Conservation (phyloP, 2,113 vertebrate species). For the Laterallus jamaicensis region DNA sequence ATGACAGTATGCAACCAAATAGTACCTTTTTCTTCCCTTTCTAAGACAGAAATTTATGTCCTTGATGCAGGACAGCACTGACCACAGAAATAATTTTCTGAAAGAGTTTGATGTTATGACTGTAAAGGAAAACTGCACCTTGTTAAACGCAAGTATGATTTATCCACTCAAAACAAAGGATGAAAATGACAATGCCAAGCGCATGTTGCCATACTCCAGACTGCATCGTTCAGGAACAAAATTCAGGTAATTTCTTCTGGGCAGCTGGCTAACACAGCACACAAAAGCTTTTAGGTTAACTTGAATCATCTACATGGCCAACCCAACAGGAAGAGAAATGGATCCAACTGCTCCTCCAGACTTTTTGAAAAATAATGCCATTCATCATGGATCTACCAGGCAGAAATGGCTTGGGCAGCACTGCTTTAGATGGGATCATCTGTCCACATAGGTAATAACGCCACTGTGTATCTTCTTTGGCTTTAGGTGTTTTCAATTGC, state of each 20-base stretch:
- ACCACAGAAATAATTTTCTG: background rate
- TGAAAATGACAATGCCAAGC: conserved; percentile 28
- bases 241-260: conserved; percentile 24
- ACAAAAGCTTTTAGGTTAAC: conserved; percentile 39
- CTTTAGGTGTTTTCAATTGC: background rate
- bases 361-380: background rate
- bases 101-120: background rate
- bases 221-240: conserved; percentile 38
- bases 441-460: background rate
- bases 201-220: background rate
- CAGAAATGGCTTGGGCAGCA: background rate
- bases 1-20: background rate
- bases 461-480: background rate
- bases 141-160: background rate
- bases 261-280: conserved; percentile 33
- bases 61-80: background rate
- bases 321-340: background rate
- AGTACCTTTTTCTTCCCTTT: background rate
- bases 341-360: background rate
- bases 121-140: background rate
- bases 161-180: conserved; percentile 24
- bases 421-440: background rate
- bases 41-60: background rate
- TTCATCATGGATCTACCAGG: background rate
- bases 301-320: background rate